Base-by-base conservation (phyloP, 2,888 invertebrate species). In the Linyphia triangularis region DNA sequence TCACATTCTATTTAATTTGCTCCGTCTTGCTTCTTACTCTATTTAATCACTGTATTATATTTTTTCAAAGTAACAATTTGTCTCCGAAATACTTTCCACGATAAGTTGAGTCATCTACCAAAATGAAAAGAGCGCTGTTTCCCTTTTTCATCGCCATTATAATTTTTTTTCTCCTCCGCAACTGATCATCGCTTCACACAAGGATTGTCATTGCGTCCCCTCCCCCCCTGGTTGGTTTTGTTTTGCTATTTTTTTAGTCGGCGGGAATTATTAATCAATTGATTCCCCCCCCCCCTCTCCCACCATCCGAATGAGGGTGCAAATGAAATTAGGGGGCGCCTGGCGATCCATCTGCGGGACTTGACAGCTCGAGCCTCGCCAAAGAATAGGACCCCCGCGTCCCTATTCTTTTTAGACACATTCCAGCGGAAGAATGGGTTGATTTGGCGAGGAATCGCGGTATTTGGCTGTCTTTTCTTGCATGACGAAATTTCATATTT, bases 221-320 rank as follows among this genome's bases (percentile, higher is more conserved):
- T 67, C 33, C 67, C 65, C 13, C 59, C 26, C 57, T 22, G 3
- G 51, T 51, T 9, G 13, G 69, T 69, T 81, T 79, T 67, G 43
- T 43, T 51, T 51, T 77, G 79, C 28, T 77, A 63, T 30, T 65
- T 85, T 86, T 86, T 86, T 86, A 63, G 73, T 81, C 75, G 26
- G 59, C 22, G 30, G 63, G 86, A 86, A 86, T 86, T 86, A 86
- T 86, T 86, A 86, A 86, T 86, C 86, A 86, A 86, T 86, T 73
- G 86, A 51, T 57, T 79, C 79, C 72, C 78, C 75, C 51, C 43
- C 75, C 28, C 75, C 33, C 75, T 13, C 79, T 43, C 79, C 57
- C 81, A 43, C 69, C 33, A 28, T 40, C 63, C 24, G 63, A 72
- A 82, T 63, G 75, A 81, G 86, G 67, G 86, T 79, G 86, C 86